These are phyloP conservation scores for Ophion ventricosus DNA, from an alignment of 2,888 invertebrate species.

Conservation along the genomic window DNA sequence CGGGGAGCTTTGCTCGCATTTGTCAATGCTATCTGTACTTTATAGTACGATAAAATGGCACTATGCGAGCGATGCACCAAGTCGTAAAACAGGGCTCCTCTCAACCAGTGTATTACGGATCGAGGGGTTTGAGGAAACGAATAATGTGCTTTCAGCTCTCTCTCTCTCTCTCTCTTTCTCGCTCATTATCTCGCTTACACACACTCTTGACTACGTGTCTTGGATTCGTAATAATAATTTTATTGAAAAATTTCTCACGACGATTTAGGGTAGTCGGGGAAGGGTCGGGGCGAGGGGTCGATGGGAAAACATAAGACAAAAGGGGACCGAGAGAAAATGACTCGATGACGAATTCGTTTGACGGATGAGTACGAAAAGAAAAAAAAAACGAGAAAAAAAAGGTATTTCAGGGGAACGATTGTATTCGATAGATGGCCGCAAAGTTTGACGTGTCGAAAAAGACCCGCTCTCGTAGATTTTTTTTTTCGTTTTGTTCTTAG, in stretches of 20 bases:
- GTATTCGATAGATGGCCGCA: slow-evolving; percentile 64
- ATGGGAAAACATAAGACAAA: slow-evolving; percentile 48
- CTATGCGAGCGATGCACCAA: slow-evolving; percentile 11
- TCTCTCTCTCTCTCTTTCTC: neutral
- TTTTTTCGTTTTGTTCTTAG: slow-evolving; percentile 49
- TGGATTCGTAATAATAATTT: slow-evolving; percentile 76
- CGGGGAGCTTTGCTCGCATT: slow-evolving; percentile 39
- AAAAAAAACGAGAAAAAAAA: slow-evolving; percentile 40
- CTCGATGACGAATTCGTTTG: slow-evolving; percentile 59
- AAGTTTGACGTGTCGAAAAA: slow-evolving; percentile 41
- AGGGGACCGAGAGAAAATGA: slow-evolving; percentile 47
- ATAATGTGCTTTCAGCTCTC: neutral
- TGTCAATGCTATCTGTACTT: slow-evolving; percentile 30
- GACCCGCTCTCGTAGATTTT: slow-evolving; percentile 41
- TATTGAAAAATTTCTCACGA: slow-evolving; percentile 75
- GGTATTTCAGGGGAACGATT: slow-evolving; percentile 61
- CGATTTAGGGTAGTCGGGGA: slow-evolving; percentile 47
- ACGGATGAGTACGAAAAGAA: slow-evolving; percentile 51
- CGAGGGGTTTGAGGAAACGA: slow-evolving; percentile 29
- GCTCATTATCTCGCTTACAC: neutral
- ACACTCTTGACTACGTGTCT: slow-evolving; percentile 24
- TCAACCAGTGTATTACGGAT: slow-evolving; percentile 18
- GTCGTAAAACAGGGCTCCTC: neutral
- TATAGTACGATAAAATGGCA: slow-evolving; percentile 45
- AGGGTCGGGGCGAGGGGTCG: slow-evolving; percentile 58